Conservation (phyloP, 2,888 invertebrate genomes). For the Petrolisthes manimaculis region DNA sequence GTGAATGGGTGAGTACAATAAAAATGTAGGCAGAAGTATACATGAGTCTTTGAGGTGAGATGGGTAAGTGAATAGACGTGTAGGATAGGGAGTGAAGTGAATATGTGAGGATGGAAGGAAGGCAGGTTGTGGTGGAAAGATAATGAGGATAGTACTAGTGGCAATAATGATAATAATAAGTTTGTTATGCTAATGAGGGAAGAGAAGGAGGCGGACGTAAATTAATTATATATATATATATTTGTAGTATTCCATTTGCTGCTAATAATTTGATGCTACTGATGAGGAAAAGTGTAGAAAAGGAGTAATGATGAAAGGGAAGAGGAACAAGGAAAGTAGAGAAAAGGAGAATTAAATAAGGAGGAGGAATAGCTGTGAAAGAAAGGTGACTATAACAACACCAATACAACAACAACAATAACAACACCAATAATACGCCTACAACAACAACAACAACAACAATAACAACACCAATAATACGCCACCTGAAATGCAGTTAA, state of each 20-base stretch:
- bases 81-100: not conserved
- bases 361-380: not conserved
- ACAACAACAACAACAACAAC: not conserved
- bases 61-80: not conserved
- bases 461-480: not conserved
- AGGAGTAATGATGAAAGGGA: not conserved
- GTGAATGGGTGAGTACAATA: not conserved
- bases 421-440: not conserved
- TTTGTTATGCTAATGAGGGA: not conserved
- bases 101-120: not conserved
- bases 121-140: not conserved
- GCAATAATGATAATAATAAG: not conserved
- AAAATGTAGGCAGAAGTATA: not conserved
- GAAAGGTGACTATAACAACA: not conserved
- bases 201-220: not conserved
- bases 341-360: not conserved
- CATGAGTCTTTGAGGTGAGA: not conserved
- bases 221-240: no score
- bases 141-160: not conserved
- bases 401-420: not conserved
- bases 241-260: no score
- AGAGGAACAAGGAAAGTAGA: no score
- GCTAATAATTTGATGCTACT: no score
- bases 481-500: no score
- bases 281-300: not conserved